These are phyloP conservation scores for Enteromius anoplus DNA, from an alignment of 2,797 vertebrate genomes.

Conservation along the genomic window DNA sequence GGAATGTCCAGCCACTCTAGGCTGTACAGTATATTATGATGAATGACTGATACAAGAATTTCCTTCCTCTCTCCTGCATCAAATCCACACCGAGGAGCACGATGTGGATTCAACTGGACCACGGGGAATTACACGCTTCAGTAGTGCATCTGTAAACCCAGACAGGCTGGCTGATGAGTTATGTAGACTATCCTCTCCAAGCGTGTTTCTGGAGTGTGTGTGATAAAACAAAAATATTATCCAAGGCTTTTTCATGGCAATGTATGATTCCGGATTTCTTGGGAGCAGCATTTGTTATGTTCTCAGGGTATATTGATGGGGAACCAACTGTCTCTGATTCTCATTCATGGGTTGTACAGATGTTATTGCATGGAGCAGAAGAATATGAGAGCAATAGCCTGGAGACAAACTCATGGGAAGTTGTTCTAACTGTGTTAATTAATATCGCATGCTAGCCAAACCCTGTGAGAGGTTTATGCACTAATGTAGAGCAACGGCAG, in stretches of 20 bases:
- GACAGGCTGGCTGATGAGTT: slow-evolving; percentile 48
- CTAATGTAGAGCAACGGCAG: not conserved
- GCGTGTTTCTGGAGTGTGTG: slow-evolving; percentile 27
- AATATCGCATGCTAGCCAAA: slow-evolving; percentile 4
- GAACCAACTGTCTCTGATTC: slow-evolving; percentile 15
- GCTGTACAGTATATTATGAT: slow-evolving; percentile 56
- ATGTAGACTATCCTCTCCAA: slow-evolving; percentile 33
- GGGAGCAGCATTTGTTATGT: slow-evolving; percentile 24
- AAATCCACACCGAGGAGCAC: slow-evolving; percentile 25
- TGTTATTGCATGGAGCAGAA: slow-evolving; percentile 22
- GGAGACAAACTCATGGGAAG: slow-evolving; percentile 27
- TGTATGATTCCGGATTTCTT: not conserved
- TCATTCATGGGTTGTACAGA: slow-evolving; percentile 18
- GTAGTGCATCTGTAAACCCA: slow-evolving; percentile 53
- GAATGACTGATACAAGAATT: slow-evolving; percentile 62
- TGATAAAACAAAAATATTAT: slow-evolving; percentile 41
- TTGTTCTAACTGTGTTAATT: slow-evolving; percentile 22
- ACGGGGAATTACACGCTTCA: slow-evolving; percentile 51
- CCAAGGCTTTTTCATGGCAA: slow-evolving; percentile 14
- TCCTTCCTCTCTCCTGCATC: slow-evolving; percentile 33
- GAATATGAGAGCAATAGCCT: slow-evolving; percentile 30
- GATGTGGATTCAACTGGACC: slow-evolving; percentile 37
- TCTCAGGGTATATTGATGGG: slow-evolving; percentile 33
- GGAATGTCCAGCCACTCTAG: slow-evolving; percentile 43
- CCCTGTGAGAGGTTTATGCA: not conserved